Conservation (phyloP, 2,113 vertebrate genomes). For the Psittacara wagleri region DNA sequence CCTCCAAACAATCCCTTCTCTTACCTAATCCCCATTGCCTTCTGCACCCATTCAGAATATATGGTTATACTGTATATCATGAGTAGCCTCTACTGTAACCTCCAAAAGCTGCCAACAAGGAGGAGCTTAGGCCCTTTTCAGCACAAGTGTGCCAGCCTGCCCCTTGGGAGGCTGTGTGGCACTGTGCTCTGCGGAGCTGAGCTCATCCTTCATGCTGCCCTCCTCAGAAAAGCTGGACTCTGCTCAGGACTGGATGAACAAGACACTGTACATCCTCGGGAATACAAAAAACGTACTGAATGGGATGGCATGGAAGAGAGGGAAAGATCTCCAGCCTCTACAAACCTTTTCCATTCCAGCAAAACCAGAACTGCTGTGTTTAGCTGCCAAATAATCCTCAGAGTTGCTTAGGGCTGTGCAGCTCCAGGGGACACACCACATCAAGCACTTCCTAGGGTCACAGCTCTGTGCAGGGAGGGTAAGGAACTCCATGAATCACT, state of each 20-base stretch:
- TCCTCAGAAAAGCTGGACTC: neutral
- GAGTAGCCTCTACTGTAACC: neutral
- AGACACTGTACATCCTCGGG: neutral
- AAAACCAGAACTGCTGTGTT: neutral
- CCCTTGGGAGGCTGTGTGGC: neutral
- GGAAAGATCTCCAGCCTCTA: neutral
- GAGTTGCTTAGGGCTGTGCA: neutral
- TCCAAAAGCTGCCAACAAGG: neutral
- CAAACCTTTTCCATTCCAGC: neutral
- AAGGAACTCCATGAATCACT: neutral
- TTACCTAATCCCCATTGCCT: neutral
- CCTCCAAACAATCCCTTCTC: neutral
- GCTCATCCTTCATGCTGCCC: neutral
- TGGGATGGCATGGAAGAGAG: neutral
- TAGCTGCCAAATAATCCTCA: neutral
- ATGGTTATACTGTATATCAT: neutral
- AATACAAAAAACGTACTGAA: neutral
- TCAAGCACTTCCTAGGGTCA: neutral
- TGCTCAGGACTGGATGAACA: neutral
- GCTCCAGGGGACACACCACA: conserved; percentile 17
- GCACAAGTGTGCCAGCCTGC: neutral
- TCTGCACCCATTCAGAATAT: neutral
- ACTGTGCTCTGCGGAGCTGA: rapidly evolving
- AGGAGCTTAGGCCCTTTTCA: neutral
- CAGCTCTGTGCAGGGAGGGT: neutral